Percentiles rank a stretch among this genome's conserved stretches.
Evolutionary conservation across 2,113 vertebrate species (phyloP).

Genomic region (Dasypus novemcinctus): DNA sequence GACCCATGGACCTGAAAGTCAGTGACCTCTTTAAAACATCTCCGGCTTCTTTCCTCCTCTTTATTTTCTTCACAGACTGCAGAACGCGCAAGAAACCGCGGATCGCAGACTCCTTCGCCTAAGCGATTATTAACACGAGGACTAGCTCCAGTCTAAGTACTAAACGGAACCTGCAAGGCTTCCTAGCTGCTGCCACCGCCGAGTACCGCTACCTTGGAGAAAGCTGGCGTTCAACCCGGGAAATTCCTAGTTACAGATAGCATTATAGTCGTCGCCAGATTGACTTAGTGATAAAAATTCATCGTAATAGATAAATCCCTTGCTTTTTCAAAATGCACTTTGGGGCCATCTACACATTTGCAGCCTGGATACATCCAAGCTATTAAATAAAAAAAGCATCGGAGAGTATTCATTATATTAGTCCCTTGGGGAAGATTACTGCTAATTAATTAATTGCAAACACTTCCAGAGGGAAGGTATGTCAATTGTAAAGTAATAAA

Average conservation of each 20-base stretch:
- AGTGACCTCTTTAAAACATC: neutral
- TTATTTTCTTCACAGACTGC: neutral
- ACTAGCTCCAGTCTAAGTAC: neutral
- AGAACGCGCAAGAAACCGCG: neutral
- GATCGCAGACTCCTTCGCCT: neutral
- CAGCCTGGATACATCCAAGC: slow-evolving; percentile 30
- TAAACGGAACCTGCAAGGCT: neutral
- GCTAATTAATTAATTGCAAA: slow-evolving; percentile 88
- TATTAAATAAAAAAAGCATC: slow-evolving; percentile 59
- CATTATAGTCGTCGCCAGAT: slow-evolving; percentile 40
- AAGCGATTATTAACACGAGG: neutral
- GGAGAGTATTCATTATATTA: slow-evolving; percentile 78
- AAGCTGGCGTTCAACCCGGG: slow-evolving; percentile 32
- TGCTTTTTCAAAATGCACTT: slow-evolving; percentile 55
- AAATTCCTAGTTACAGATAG: slow-evolving; percentile 47
- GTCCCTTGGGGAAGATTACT: slow-evolving; percentile 81
- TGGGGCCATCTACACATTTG: slow-evolving; percentile 1
- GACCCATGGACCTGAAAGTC: neutral
- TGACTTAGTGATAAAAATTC: slow-evolving; percentile 66
- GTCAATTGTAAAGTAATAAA: slow-evolving; percentile 86
- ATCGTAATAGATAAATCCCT: slow-evolving; percentile 15
- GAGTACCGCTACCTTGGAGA: neutral
- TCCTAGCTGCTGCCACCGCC: neutral
- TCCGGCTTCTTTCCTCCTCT: neutral
- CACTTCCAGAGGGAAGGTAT: slow-evolving; percentile 82